Base-by-base conservation (phyloP, 1,140 invertebrate species). In the Leptopilina clavipes region DNA sequence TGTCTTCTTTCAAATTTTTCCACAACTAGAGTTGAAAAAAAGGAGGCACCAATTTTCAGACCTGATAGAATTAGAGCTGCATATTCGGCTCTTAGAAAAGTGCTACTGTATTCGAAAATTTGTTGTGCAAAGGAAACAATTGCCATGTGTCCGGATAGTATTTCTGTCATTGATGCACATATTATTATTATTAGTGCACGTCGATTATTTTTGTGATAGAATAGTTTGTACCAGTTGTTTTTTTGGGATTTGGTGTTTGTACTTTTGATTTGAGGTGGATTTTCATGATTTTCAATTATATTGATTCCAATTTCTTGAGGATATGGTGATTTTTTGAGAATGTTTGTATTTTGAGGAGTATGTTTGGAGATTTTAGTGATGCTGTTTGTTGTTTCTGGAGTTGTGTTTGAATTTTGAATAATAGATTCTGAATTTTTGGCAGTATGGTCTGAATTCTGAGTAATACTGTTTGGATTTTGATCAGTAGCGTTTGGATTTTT, bases 1-100 rank as follows among this genome's bases (percentile, higher is more conserved):
- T 14, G 12, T 31, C 22, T 65, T 65, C 56, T 65, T 5, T 65
- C 56, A 14, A 65, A 25, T 31, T 31, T 65, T 65, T 65, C 56
- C 3, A 65, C 22, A 5, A 65, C 22, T 3, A 25, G 11, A 3
- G 56, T 25, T 12, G 56, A 65, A 6, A 65, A 65, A 25, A 65
- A 65, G 10, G 56, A 65, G 3, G 56, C 56, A 12, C 19, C 22
- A 25, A 65, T 65, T 25, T 65, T 65, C 3, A 65, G 19, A 31
- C 19, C 56, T 14, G 56, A 19, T 3, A 65, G 11, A 14, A 65
- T 31, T 22, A 65, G 22, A 3, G 56, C 14, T 65, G 56, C 56
- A 31, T 65, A 65, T 25, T 65, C 56, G 9, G 56, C 56, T 65
- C 11, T 25, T 14, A 65, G 11, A 31, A 14, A 65, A 14, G 10